Percentiles rank a stretch among this genome's conserved stretches.
phyloP scores from a whole-genome alignment of 2,888 invertebrate genomes.

The Eupithecia subumbrata region DNA sequence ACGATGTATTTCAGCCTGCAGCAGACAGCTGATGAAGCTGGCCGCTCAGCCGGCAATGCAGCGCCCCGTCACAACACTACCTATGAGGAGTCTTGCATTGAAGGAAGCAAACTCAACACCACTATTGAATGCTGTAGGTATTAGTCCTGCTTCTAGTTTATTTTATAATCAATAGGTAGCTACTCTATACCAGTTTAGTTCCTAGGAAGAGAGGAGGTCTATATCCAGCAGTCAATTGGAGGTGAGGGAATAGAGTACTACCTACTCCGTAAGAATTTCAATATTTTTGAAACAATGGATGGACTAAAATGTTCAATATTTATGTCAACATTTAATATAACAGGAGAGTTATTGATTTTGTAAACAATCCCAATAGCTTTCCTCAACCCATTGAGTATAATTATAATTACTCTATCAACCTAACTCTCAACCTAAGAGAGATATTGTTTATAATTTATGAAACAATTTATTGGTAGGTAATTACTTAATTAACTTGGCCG shows the following conservation, averaged over 20 bases:
- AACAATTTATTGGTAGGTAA: too few species aligned
- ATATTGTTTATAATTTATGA: too few species aligned
- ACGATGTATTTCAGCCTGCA: slow-evolving; percentile 59
- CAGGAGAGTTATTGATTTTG: background rate
- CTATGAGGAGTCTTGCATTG: slow-evolving; percentile 48
- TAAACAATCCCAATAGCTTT: too few species aligned
- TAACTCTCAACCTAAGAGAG: too few species aligned
- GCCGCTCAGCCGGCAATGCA: slow-evolving; percentile 60
- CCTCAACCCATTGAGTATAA: too few species aligned
- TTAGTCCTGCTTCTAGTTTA: slow-evolving; percentile 42
- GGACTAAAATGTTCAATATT: background rate
- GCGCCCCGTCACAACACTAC: slow-evolving; percentile 50
- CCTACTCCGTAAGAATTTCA: background rate
- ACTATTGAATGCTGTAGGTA: slow-evolving; percentile 63
- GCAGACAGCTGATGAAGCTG: slow-evolving; percentile 62
- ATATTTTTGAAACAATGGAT: background rate
- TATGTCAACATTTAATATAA: too few species aligned
- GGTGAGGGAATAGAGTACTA: background rate
- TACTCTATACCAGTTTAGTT: background rate
- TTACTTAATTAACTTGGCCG: too few species aligned
- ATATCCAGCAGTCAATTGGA: background rate
- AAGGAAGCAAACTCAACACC: slow-evolving; percentile 61
- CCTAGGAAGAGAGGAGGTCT: background rate
- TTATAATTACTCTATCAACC: too few species aligned
- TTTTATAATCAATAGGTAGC: background rate